Conservation (phyloP, 2,797 vertebrate genomes). For the Arctocebus calabarensis region DNA sequence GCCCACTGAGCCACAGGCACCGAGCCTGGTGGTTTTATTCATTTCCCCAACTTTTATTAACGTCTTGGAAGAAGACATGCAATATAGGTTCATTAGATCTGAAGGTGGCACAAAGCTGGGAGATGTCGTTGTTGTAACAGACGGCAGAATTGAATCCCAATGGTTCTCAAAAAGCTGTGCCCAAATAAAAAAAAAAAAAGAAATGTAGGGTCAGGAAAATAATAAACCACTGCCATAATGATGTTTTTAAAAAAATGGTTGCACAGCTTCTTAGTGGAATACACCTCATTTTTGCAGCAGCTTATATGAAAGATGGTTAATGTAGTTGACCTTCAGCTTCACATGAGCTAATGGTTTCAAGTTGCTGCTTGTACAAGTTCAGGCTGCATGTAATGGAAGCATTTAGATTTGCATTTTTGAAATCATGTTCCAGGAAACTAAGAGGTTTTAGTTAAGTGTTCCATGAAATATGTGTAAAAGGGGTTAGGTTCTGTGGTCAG, state of each 20-base stretch:
- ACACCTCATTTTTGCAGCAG: neutral
- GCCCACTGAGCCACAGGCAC: too few species aligned
- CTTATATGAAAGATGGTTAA: conserved; percentile 24
- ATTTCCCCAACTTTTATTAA: neutral
- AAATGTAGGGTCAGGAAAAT: neutral
- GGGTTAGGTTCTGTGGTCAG: neutral
- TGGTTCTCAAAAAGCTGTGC: conserved; percentile 4
- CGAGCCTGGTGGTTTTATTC: neutral
- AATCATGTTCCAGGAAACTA: conserved; percentile 6
- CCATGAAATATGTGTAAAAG: neutral
- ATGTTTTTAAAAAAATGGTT: conserved; percentile 2
- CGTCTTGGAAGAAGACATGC: neutral
- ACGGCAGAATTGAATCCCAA: conserved; percentile 3
- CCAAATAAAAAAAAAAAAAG: neutral
- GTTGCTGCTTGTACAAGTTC: neutral
- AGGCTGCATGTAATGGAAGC: neutral
- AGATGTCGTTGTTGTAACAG: neutral
- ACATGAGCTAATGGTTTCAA: conserved; percentile 39
- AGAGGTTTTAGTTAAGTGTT: conserved; percentile 48
- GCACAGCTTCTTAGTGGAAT: neutral
- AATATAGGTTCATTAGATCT: neutral
- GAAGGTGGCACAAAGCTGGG: neutral
- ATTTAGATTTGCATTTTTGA: conserved; percentile 54
- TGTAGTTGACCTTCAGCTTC: conserved; percentile 51
- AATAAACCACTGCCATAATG: conserved; percentile 12